Evolutionary conservation across 2,888 invertebrate genomes (phyloP).

Genomic region (Auanema freiburgensis): DNA sequence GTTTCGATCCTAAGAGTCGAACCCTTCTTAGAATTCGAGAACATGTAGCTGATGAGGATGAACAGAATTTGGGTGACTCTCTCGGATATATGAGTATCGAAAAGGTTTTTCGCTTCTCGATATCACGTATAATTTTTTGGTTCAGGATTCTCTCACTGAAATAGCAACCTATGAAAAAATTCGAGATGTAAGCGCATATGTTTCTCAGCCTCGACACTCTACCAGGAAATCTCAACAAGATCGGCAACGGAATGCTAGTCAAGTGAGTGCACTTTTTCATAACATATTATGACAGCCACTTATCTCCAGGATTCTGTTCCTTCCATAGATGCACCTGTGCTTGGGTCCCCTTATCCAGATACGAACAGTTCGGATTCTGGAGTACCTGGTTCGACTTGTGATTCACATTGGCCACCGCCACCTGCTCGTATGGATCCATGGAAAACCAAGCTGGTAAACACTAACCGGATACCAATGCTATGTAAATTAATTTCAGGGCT

Average conservation of each 20-base stretch:
- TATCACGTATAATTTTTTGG: too few relatives aligned
- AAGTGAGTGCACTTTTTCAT: neutral
- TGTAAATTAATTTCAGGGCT: too few relatives aligned
- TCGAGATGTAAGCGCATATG: too few relatives aligned
- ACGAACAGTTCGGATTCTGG: constrained; percentile 20
- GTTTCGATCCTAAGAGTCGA: constrained; percentile 54
- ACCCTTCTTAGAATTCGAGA: constrained; percentile 46
- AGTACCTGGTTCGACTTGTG: constrained; percentile 13
- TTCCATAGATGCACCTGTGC: constrained; percentile 46
- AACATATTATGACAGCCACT: neutral
- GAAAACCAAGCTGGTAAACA: neutral
- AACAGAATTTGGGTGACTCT: constrained; percentile 6
- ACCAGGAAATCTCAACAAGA: constrained; percentile 4
- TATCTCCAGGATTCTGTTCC: constrained; percentile 44
- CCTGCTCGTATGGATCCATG: neutral
- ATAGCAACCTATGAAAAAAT: too few relatives aligned
- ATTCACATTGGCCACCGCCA: constrained; percentile 16
- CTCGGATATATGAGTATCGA: neutral
- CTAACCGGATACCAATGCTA: too few relatives aligned
- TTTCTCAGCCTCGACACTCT: too few relatives aligned
- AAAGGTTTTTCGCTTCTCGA: too few relatives aligned
- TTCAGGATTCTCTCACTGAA: neutral
- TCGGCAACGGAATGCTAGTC: constrained; percentile 25
- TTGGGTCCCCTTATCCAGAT: constrained; percentile 27
- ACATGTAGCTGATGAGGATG: constrained; percentile 40